phyloP scores from a whole-genome alignment of 2,113 vertebrate genomes.

The Ariopsis seemanni region DNA sequence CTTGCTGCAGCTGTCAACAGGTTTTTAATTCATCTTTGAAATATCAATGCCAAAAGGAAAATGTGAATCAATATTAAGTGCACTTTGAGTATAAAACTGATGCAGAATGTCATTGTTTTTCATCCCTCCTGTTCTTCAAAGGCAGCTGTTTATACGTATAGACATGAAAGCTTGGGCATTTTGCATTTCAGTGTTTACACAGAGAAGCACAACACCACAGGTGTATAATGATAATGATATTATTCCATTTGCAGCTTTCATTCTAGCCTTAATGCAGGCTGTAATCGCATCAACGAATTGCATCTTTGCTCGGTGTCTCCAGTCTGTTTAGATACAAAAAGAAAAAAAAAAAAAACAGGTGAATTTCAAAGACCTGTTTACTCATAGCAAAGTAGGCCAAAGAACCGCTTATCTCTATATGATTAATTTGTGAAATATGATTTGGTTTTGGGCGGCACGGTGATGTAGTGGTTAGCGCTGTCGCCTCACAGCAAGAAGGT shows the following conservation, averaged over 20 bases:
- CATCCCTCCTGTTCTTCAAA: constrained; percentile 1
- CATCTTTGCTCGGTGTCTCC: neutral
- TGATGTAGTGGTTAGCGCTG: too few species aligned
- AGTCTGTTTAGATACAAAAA: neutral
- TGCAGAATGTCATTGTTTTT: neutral
- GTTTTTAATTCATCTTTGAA: too few species aligned
- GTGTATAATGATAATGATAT: constrained; percentile 1
- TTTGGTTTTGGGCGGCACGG: too few species aligned
- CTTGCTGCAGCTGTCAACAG: too few species aligned
- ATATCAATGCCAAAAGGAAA: neutral
- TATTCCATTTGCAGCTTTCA: neutral
- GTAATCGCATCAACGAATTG: constrained; percentile 19
- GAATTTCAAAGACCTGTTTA: constrained; percentile 14
- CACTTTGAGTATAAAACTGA: neutral
- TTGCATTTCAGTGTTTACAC: neutral
- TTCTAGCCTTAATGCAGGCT: neutral
- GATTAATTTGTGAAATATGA: neutral
- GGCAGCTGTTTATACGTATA: neutral
- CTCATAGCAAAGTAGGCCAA: constrained; percentile 30
- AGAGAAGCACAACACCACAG: constrained; percentile 1
- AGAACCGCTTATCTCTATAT: constrained; percentile 18
- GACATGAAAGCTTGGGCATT: neutral
- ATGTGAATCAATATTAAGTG: neutral
- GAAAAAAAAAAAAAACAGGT: neutral
- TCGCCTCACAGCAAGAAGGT: too few species aligned